Evolutionary conservation across 53 echinoderm and acorn worm species (phyloP).

Genomic region (Holothuria leucospilota): DNA sequence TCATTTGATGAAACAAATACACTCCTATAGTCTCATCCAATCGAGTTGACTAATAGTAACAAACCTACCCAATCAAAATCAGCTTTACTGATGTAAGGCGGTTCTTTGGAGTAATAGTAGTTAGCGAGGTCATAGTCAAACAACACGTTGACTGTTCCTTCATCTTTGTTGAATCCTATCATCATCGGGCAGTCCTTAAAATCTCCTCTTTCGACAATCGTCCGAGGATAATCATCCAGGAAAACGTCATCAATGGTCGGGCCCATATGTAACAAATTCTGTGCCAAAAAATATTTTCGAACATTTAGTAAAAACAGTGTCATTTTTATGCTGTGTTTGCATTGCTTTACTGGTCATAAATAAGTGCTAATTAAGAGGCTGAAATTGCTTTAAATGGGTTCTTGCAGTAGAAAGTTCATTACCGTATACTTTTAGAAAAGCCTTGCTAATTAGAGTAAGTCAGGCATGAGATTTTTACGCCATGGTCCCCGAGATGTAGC

Average conservation of each 20-base stretch:
- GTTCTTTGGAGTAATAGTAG: slow-evolving; percentile 4
- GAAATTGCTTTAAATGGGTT: no score
- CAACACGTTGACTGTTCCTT: slow-evolving; percentile 54
- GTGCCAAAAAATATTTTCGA: background rate
- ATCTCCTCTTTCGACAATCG: slow-evolving; percentile 36
- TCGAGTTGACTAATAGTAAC: no score
- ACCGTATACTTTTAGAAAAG: no score
- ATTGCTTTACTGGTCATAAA: no score
- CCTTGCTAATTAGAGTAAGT: no score
- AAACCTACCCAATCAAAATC: slow-evolving; percentile 24
- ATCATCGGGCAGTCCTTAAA: slow-evolving; percentile 66
- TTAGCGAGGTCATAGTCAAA: background rate
- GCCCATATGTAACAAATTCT: slow-evolving; percentile 63
- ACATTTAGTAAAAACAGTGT: no score
- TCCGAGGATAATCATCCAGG: slow-evolving; percentile 48
- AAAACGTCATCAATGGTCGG: slow-evolving; percentile 57
- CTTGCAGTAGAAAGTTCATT: no score
- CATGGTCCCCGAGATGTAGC: no score
- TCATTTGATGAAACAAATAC: no score
- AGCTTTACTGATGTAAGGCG: background rate
- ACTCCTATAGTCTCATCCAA: background rate
- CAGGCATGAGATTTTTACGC: no score
- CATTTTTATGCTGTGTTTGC: no score
- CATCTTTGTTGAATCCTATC: slow-evolving; percentile 59
- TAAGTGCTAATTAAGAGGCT: no score